phyloP scores from a whole-genome alignment of 2,888 invertebrate species.

The Miltochrista miniata region DNA sequence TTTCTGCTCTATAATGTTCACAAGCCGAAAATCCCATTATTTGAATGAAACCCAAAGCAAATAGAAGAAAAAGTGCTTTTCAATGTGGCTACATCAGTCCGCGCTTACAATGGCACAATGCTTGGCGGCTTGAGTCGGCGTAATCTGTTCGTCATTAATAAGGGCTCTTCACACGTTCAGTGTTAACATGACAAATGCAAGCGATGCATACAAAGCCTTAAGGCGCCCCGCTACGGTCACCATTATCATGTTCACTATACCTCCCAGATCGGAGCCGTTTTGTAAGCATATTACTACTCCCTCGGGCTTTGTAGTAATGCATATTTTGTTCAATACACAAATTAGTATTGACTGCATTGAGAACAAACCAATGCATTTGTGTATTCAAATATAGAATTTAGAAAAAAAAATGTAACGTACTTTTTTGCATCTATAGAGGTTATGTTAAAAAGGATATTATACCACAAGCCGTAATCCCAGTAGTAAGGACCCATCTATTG shows the following conservation, averaged over 20 bases:
- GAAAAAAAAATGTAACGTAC: no score
- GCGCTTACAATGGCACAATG: conserved; percentile 59
- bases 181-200: conserved; percentile 81
- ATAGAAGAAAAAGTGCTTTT: conserved; percentile 54
- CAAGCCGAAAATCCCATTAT: conserved; percentile 56
- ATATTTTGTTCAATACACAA: conserved; percentile 5
- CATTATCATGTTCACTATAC: conserved; percentile 56
- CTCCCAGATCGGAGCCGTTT: conserved; percentile 36
- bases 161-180: conserved; percentile 77
- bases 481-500: no score
- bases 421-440: no score
- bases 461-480: no score
- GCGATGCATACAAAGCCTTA: conserved; percentile 55
- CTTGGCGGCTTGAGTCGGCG: conserved; percentile 53
- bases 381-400: no score
- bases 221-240: conserved; percentile 57
- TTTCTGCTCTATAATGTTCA: conserved; percentile 39
- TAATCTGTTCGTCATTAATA: conserved; percentile 79
- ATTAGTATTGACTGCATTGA: neutral
- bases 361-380: no score
- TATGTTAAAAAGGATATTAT: no score
- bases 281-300: conserved; percentile 22
- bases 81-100: conserved; percentile 52
- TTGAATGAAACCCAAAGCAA: conserved; percentile 56
- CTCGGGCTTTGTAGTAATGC: conserved; percentile 19